These are phyloP conservation scores for Lepidurus couesii DNA, from an alignment of 1,140 invertebrate genomes.

Conservation along the genomic window DNA sequence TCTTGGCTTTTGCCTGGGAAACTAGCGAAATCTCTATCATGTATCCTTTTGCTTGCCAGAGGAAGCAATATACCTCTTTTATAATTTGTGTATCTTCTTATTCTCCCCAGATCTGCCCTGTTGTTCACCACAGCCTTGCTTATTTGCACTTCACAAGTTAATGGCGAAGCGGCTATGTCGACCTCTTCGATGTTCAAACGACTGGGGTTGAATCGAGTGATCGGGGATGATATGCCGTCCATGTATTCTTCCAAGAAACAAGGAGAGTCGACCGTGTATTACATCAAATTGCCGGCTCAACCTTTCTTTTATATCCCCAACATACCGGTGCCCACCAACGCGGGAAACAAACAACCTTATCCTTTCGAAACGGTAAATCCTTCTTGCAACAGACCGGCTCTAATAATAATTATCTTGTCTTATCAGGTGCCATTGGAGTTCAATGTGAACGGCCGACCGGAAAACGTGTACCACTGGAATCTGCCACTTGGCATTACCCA, in stretches of 20 bases:
- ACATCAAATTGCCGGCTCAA: slow-evolving; percentile 34
- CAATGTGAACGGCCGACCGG: slow-evolving; percentile 33
- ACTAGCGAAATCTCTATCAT: not conserved
- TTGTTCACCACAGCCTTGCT: not conserved
- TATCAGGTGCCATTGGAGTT: slow-evolving; percentile 33
- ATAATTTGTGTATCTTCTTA: not conserved
- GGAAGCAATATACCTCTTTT: not conserved
- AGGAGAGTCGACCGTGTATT: slow-evolving; percentile 36
- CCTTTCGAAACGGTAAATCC: slow-evolving; percentile 31
- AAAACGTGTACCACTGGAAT: slow-evolving; percentile 36
- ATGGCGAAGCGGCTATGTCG: slow-evolving; percentile 11
- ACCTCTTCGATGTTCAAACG: slow-evolving; percentile 25
- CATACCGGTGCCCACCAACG: not conserved
- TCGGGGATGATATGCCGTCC: slow-evolving; percentile 31
- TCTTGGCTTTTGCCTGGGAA: not conserved
- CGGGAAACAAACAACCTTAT: slow-evolving; percentile 23
- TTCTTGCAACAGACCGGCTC: not conserved
- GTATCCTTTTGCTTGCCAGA: not conserved
- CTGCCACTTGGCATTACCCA: slow-evolving; percentile 29
- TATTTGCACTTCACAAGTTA: not conserved
- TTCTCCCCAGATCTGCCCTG: not conserved
- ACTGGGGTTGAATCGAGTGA: slow-evolving; percentile 29
- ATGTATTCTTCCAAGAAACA: slow-evolving; percentile 31
- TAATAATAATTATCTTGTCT: slow-evolving; percentile 20
- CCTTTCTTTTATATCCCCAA: slow-evolving; percentile 33